Evolutionary conservation across 2,888 invertebrate genomes (phyloP), one percentile per base, ranked within the genome.

Genomic region (Anoplius nigerrimus): DNA sequence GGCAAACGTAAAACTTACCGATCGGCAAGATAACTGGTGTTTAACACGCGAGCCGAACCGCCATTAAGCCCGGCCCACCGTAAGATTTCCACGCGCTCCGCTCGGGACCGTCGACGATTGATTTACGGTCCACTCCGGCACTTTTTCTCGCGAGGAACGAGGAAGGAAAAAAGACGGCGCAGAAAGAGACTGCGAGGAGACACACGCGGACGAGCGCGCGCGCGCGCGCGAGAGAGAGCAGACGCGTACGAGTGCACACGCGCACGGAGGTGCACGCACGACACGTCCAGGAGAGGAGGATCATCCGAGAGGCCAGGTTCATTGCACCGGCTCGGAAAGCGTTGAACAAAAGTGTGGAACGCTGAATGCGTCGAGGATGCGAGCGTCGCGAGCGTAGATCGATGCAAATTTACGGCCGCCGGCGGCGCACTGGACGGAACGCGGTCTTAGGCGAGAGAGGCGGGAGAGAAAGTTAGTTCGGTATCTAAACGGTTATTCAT

Each of bases 11-110:
- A 83, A 86, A 85, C 82, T 84, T 81, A 81, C 81, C 82, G 85
- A 86, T 86, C 82, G 82, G 80, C 77, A 77, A 81, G 85, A 84
- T 86, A 86, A 86, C 84, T 81, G 84, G 78, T 82, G 85, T 83
- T 85, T 82, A 84, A 84, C 86, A 86, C 85, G 86, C 86, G 78
- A 86, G 79, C 82, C 82, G 72, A 72, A 79, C 82, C 82, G 80
- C 81, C 81, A 83, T 84, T 84, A 82, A 79, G 70, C 78, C 79
- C 80, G 74, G 71, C 77, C 77, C 79, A 80, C 80, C 81, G 75
- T 81, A 80, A 78, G 80, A 84, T 85, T 83, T 85, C 82, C 79
- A 80, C 83, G 81, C 74, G 76, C 72, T 62, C 75, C 54, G 60
- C 60, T 65, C 66, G 61, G 60, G n/a, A 34, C 55, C 68, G 55